These are phyloP conservation scores for Osmerus eperlanus DNA, from an alignment of 2,113 vertebrate genomes.

Conservation along the genomic window DNA sequence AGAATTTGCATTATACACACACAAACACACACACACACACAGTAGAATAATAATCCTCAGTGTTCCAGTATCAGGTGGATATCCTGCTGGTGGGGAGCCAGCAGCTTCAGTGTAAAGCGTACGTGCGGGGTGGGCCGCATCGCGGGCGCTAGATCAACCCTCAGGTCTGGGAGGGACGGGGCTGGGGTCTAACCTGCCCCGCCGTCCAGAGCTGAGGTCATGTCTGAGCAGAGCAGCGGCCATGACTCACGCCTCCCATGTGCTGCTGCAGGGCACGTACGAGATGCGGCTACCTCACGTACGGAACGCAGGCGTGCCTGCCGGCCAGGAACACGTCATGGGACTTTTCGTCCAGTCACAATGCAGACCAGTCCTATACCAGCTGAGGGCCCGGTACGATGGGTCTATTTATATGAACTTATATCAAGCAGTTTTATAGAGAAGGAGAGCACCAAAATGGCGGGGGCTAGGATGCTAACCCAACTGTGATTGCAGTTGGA, in stretches of 20 bases:
- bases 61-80: conserved; percentile 51
- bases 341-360: conserved; percentile 27
- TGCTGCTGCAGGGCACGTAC: conserved; percentile 60
- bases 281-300: not conserved
- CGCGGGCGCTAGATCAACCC: conserved; percentile 23
- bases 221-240: conserved; percentile 30
- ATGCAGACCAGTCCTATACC: not conserved
- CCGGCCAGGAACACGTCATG: conserved; percentile 6
- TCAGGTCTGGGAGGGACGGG: conserved; percentile 41
- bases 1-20: conserved; percentile 22
- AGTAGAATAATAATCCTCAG: conserved; percentile 40
- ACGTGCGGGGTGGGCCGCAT: conserved; percentile 66
- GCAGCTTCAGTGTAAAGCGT: conserved; percentile 58
- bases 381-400: not conserved
- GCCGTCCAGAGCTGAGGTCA: conserved; percentile 51
- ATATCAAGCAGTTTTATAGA: too few relatives aligned
- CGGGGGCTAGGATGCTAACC: too few relatives aligned
- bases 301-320: not conserved
- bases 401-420: too few relatives aligned
- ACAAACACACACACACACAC: conserved; percentile 15
- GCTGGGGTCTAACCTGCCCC: conserved; percentile 18
- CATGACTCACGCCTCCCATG: conserved; percentile 16
- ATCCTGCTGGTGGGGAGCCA: conserved; percentile 66
- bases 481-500: too few relatives aligned
- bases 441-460: too few relatives aligned